Percentiles rank a stretch among this genome's conserved stretches.
Evolutionary conservation across 2,888 invertebrate genomes (phyloP).

Genomic region (Cabera pusaria): DNA sequence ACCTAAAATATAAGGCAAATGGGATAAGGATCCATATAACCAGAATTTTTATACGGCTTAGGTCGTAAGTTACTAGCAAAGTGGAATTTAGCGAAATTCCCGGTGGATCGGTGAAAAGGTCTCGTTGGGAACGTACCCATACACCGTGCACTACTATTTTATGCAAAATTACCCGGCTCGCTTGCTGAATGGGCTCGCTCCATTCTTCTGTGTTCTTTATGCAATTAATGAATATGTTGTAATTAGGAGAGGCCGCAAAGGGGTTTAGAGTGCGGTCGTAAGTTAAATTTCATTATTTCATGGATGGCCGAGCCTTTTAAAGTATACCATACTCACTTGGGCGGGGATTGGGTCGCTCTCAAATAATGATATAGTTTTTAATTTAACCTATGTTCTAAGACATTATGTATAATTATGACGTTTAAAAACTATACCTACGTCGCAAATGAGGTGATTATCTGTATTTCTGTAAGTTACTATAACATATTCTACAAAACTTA

Average conservation of each 20-base stretch:
- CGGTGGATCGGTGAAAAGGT: conserved; percentile 20
- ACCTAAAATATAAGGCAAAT: conserved; percentile 15
- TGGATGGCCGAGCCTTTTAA: neutral
- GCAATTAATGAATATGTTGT: conserved; percentile 18
- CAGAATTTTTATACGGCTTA: conserved; percentile 24
- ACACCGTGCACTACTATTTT: conserved; percentile 23
- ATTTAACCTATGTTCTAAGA: no score
- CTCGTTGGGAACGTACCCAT: conserved; percentile 13
- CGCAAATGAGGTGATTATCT: no score
- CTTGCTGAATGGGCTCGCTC: conserved; percentile 10
- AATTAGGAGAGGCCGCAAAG: conserved; percentile 15
- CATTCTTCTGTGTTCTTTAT: conserved; percentile 15
- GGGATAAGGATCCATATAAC: conserved; percentile 19
- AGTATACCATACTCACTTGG: no score
- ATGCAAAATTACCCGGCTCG: conserved; percentile 30
- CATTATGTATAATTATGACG: no score
- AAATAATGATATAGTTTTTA: no score
- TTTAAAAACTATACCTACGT: no score
- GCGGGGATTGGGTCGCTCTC: no score
- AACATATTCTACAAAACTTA: no score
- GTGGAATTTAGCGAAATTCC: conserved; percentile 25
- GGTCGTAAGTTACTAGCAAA: conserved; percentile 30
- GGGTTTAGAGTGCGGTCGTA: conserved; percentile 21
- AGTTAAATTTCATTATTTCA: conserved; percentile 14
- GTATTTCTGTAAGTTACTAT: no score